These are phyloP conservation scores for Microcebus tavaratra DNA, from an alignment of 2,113 vertebrate genomes.

Conservation along the genomic window DNA sequence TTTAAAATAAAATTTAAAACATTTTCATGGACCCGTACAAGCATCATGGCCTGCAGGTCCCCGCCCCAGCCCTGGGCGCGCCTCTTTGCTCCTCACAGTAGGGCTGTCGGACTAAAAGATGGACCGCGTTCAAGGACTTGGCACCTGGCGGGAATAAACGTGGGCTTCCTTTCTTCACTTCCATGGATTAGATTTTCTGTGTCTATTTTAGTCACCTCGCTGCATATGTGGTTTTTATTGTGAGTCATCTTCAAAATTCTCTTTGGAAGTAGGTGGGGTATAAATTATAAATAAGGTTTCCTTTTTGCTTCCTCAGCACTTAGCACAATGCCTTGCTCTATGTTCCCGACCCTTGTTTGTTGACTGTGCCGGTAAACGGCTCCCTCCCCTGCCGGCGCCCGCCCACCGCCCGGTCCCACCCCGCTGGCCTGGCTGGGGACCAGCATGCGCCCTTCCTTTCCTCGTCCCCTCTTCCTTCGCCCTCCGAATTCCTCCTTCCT, in stretches of 20 bases:
- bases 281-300: slow-evolving; percentile 76
- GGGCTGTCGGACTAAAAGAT: neutral
- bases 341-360: slow-evolving; percentile 37
- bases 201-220: slow-evolving; percentile 56
- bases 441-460: neutral
- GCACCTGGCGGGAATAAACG: neutral
- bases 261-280: slow-evolving; percentile 75
- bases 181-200: slow-evolving; percentile 1
- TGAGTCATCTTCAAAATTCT: slow-evolving; percentile 77
- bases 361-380: slow-evolving; percentile 55
- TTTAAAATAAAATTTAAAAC: neutral
- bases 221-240: slow-evolving; percentile 59
- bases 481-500: neutral
- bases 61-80: rapidly evolving
- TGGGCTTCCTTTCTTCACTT: slow-evolving; percentile 9
- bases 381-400: slow-evolving; percentile 44
- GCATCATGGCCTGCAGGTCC: neutral
- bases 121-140: neutral
- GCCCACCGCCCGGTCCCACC: slow-evolving; percentile 12
- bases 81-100: neutral
- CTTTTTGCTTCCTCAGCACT: slow-evolving; percentile 67
- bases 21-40: neutral
- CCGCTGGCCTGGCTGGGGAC: neutral
- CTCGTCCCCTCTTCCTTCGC: neutral
- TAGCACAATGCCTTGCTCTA: slow-evolving; percentile 73